Base-by-base conservation (phyloP, 2,113 vertebrate genomes). In the Elanus axillaris region DNA sequence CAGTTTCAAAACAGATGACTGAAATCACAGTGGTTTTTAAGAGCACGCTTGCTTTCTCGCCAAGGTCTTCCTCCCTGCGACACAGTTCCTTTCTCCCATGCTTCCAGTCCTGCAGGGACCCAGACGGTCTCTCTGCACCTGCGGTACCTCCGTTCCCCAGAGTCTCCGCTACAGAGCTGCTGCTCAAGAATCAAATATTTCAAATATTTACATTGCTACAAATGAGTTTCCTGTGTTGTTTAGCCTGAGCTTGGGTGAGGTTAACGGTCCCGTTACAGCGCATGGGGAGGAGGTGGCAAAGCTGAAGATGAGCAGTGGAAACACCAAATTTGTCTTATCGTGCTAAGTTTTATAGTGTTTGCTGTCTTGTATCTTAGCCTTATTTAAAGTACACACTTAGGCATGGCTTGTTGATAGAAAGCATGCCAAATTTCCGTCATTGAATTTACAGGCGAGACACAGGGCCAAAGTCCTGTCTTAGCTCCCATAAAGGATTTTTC, bases 1-100 rank as follows among this genome's bases (percentile, higher is more conserved):
- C 77, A 88, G 59, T 95, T 92, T 94, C 84, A 79, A 94, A 97
- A 89, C 89, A 92, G 93, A 93, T 69, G 58, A 93, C 78, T 85
- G 77, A 67, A 91, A 91, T 86, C 1, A 0, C 59, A 21, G 84
- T 81, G 87, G 67, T 73, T 96, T 95, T 91, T 47, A 60, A 82
- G 50, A 91, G 60, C 32, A n/a, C 17, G 1, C 42, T 86, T 62
- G 40, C 45, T 82, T 82, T 64, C 76, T 53, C 36, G 71, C 48
- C 0, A 0, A 31, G 14, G 31, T 85, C 64, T 91, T 82, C 26
- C 22, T 89, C 58, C 34, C 42, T 3, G 8, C 3, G 18, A 18
- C 38, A 5, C 2, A 1, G 60, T 47, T 91, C 52, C 27, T 29
- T 84, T 89, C 32, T 40, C 38, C 0, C 0, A 18, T 82, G 22